phyloP scores from a whole-genome alignment of 2,797 vertebrate species.

The Brotula barbata region DNA sequence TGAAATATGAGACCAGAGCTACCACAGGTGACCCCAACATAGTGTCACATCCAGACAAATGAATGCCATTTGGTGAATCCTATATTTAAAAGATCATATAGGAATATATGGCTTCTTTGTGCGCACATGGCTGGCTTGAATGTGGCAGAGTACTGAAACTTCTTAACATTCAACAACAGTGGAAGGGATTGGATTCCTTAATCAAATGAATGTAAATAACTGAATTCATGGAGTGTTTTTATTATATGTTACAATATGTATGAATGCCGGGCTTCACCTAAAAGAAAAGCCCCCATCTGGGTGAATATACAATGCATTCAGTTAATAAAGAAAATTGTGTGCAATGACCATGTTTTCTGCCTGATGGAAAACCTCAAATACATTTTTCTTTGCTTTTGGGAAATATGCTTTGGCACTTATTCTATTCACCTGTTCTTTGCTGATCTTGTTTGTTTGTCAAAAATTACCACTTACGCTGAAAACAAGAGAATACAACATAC shows the following conservation, averaged over 20 bases:
- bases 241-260: no score
- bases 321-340: no score
- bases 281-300: no score
- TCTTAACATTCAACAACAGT: no score
- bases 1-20: slow-evolving; percentile 60
- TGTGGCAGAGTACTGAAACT: no score
- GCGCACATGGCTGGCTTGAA: neutral
- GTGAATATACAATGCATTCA: no score
- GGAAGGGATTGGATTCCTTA: no score
- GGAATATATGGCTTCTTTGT: neutral
- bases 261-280: no score
- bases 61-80: neutral
- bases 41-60: neutral
- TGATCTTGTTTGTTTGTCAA: neutral
- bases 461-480: neutral
- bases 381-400: neutral
- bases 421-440: neutral
- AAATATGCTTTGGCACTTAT: neutral
- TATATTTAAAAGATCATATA: neutral
- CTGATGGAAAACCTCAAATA: no score
- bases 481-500: neutral
- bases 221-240: no score
- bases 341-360: no score
- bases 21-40: slow-evolving; percentile 25
- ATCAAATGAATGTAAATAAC: no score